Evolutionary conservation across 1,140 invertebrate species (phyloP), one percentile per base, ranked within the genome.

Genomic region (Ooceraea biroi): DNA sequence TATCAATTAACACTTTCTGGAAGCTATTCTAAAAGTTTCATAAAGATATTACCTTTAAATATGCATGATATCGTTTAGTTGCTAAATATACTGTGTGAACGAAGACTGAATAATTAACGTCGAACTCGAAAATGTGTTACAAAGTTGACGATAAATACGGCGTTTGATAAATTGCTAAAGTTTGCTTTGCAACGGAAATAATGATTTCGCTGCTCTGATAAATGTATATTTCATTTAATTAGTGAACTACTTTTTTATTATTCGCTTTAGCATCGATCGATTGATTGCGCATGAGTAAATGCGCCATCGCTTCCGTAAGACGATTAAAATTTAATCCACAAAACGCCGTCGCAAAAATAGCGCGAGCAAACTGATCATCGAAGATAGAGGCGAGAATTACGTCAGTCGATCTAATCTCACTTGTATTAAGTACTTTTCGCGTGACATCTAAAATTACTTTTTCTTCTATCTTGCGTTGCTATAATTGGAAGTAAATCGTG

Each of bases 181-280:
- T 65, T 61, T 1, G n/a, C 11, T 10, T 17, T 50, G 30, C 30
- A 77, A 27, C 10, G 27, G 30, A 77, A 77, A 77, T 65, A 77
- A 77, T 10, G 61, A 77, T 77, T 77, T 57, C 46, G 19, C 48
- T 52, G 48, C 14, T 66, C 52, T 12, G 41, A 77, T 30, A 55
- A 66, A 61, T 66, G 66, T 66, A 50, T 77, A 77, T 77, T 41
- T 66, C 61, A 77, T 66, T 77, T 77, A 77, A 77, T 77, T 77
- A 66, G 61, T 14, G 61, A 66, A 30, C 14, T 77, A 50, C 10
- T 14, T 52, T 12, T 14, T 50, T 44, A 27, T 50, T 65, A 52
- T 27, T 66, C 74, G 60, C 17, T 66, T 52, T 66, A 77, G 66
- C 19, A 7, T 0, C 19, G 17, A 77, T 66, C 60, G 58, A 76